phyloP scores from a whole-genome alignment of 2,888 invertebrate species.

The Heteromurus nitidus region DNA sequence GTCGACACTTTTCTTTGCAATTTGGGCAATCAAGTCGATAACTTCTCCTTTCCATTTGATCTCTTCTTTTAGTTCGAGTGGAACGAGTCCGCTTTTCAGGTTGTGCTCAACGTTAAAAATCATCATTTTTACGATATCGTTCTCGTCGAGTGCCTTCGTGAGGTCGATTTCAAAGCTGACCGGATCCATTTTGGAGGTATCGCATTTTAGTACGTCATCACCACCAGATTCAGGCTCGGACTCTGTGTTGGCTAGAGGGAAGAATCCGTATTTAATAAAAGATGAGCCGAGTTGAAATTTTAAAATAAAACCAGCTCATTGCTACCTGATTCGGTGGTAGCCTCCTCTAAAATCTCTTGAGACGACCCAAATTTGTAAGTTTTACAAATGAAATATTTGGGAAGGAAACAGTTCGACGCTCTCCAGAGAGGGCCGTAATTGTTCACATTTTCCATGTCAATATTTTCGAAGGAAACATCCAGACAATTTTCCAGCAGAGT shows the following conservation, averaged over 20 bases:
- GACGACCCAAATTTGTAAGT: neutral
- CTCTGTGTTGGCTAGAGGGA: no score
- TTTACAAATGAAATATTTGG: constrained; percentile 43
- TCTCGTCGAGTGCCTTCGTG: neutral
- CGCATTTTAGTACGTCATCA: neutral
- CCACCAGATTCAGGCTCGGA: neutral
- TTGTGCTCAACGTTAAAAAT: constrained; percentile 37
- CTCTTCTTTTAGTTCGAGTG: neutral
- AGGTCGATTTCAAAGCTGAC: constrained; percentile 34
- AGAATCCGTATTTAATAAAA: no score
- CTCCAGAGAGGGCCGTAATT: constrained; percentile 25
- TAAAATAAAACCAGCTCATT: neutral
- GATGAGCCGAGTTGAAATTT: neutral
- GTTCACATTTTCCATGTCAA: neutral
- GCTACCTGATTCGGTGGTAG: neutral
- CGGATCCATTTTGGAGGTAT: neutral
- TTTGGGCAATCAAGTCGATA: neutral
- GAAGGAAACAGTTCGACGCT: constrained; percentile 19
- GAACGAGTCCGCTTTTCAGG: constrained; percentile 20
- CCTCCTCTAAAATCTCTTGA: neutral
- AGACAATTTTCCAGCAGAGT: constrained; percentile 19
- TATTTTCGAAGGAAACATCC: constrained; percentile 46
- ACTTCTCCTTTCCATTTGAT: constrained; percentile 31
- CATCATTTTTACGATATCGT: constrained; percentile 35
- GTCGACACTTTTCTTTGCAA: constrained; percentile 9